Evolutionary conservation across 2,797 vertebrate species (phyloP), one percentile per base, ranked within the genome.

Genomic region (Microhierax caerulescens): DNA sequence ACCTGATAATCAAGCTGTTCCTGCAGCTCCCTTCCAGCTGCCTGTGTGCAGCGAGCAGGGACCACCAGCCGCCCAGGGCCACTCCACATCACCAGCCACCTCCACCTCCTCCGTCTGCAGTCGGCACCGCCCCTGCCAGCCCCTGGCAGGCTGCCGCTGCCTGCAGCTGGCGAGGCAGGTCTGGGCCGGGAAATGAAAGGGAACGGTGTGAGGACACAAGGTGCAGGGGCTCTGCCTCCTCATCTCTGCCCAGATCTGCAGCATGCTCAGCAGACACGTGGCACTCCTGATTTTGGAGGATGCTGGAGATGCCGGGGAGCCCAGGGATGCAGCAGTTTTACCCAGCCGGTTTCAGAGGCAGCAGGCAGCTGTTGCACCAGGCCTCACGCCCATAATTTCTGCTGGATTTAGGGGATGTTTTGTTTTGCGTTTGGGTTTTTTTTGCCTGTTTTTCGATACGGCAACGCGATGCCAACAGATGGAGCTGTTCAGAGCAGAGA

Each of bases 401-500:
- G 37, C 14, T 57, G 48, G 12, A 9, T 4, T 48, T 1, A 2
- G 3, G 27, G 27, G 15, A 2, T 14, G 10, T 43, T 43, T 43
- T 17, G 41, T 43, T 43, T 43, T 43, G 16, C 17, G 41, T 43
- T 43, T 43, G 41, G 39, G 39, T 41, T 41, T 61, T 86, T 89
- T 32, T 39, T 20, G 9, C 37, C 37, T 18, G 41, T 43, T 43
- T 63, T 64, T 51, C 3, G 1, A 28, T 18, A 17, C 2, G 64
- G 64, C 65, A 60, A 36, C 12, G 61, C 6, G 1, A 30, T 54
- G 73, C 92, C 96, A 93, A 96, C 92, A 97, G 96, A 94, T 84
- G 95, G 96, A 96, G 95, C 96, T 97, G 85, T 92, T 75, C 80
- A 28, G 88, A 90, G 65, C 45, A 53, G 28, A 64, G 57, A 14